Conservation (phyloP, 2,888 invertebrate genomes). For the Nebria salina region DNA sequence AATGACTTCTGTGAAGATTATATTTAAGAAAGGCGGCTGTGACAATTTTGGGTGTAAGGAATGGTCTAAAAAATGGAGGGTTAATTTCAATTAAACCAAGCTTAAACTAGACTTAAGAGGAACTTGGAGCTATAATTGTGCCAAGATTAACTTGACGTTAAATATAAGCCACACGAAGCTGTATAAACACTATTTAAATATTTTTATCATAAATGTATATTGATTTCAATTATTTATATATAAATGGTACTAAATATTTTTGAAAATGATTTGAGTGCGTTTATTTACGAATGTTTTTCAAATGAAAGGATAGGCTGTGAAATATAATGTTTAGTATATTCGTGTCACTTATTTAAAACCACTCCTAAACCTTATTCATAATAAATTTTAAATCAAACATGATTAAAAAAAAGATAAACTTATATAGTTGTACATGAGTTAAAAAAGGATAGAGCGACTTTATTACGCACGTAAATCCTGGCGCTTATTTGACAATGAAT, state of each 20-base stretch:
- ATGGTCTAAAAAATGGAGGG: neutral
- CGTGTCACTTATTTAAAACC: neutral
- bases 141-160: neutral
- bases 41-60: neutral
- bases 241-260: conserved; percentile 25
- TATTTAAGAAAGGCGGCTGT: neutral
- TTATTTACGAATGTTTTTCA: conserved; percentile 22
- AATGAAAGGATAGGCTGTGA: conserved; percentile 37
- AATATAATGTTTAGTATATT: conserved; percentile 2
- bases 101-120: neutral
- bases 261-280: conserved; percentile 20
- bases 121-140: neutral
- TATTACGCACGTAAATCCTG: no score
- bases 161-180: no score
- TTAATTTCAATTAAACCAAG: neutral
- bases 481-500: no score
- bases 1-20: neutral
- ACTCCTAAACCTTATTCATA: no score
- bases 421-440: no score
- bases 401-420: no score
- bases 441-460: no score
- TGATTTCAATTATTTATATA: neutral
- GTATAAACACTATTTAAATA: neutral
- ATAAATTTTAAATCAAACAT: no score
- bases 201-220: neutral